Evolutionary conservation across 2,888 invertebrate species (phyloP), one percentile per base, ranked within the genome.

Genomic region (Busseola fusca): DNA sequence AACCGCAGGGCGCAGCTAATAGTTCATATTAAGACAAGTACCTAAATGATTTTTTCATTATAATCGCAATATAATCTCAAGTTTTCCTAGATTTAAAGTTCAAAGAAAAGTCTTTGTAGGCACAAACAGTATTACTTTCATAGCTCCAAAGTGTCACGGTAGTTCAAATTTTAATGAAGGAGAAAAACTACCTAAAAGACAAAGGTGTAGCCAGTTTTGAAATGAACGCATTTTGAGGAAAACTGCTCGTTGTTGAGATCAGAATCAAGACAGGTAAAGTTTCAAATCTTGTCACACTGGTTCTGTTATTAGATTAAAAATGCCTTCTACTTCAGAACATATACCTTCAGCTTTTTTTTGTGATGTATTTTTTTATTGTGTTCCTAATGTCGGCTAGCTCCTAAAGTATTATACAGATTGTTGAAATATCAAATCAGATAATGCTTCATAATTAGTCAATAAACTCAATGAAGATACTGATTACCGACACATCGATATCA

Each of bases 361-460:
- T 62, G 42, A 57, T 56, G 50, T 60, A 30, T n/a, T 21, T 7
- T 58, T 3, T 6, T 60, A n/a, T n/a, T 48, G 4, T 56, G n/a
- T 48, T 9, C 50, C 54, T 50, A 50, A 18, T 37, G 50, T 59
- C 64, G 42, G 40, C 21, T 30, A 50, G 1, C 42, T 30, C 21
- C 64, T 77, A n/a, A 69, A 65, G 52, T 40, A 27, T 27, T 30
- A 21, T 52, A 65, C 21, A 52, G 27, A 67, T 80, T 66, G 34
- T 68, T 59, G 57, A 71, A 66, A 71, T 67, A 72, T 71, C 64
- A 62, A 66, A 74, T 79, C 69, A 59, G 18, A 40, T 12, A 42
- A 48, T 7, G 10, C 68, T 72, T 64, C 65, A 67, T 75, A 81
- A 71, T 71, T 69, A 62, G 69, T 72, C 66, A 72, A 72, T 63